Conservation (phyloP, 2,797 vertebrate genomes). For the Mus spretus region DNA sequence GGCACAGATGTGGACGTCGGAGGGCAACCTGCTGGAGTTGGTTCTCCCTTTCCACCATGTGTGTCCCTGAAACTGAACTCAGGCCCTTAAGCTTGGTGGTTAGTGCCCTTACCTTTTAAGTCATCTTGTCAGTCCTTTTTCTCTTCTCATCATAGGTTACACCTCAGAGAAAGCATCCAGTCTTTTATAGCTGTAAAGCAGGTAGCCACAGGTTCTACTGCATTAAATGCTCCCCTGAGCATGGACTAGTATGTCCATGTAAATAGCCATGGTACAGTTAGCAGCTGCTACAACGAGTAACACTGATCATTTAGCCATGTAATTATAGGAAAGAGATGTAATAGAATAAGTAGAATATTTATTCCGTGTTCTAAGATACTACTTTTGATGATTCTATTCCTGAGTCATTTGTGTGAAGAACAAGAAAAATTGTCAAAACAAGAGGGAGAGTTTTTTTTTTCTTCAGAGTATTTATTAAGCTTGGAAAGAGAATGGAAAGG, state of each 20-base stretch:
- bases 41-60: background rate
- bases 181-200: background rate
- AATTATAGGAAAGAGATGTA: constrained; percentile 46
- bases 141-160: constrained; percentile 35
- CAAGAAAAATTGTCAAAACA: constrained; percentile 55
- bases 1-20: background rate
- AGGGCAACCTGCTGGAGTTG: background rate
- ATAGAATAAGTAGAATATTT: constrained; percentile 56
- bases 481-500: constrained; percentile 14
- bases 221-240: constrained; percentile 12
- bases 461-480: constrained; percentile 40
- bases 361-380: constrained; percentile 2
- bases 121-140: background rate
- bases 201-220: background rate
- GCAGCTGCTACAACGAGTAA: background rate
- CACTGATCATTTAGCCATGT: background rate
- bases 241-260: background rate
- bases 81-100: background rate
- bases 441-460: background rate
- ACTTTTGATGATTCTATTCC: background rate
- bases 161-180: constrained; percentile 29
- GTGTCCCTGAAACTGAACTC: background rate
- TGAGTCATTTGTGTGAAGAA: constrained; percentile 40
- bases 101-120: background rate
- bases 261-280: constrained; percentile 4